phyloP scores from a whole-genome alignment of 2,113 vertebrate genomes.

The Motacilla tschutschensis region DNA sequence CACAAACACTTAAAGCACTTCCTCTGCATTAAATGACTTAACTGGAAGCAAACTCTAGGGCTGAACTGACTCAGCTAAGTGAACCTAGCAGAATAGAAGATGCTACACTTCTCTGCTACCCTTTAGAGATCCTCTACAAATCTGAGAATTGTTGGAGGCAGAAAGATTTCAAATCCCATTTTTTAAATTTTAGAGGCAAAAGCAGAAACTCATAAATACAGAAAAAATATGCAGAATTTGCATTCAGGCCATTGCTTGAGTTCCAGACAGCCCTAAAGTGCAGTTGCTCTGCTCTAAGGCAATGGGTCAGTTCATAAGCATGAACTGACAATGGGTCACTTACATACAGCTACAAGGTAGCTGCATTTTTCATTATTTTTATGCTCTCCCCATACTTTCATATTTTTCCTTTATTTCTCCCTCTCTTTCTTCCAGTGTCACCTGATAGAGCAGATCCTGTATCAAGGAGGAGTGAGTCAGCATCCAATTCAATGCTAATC shows the following conservation, averaged over 20 bases:
- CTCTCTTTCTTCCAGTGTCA: background rate
- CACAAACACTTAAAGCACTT: constrained; percentile 18
- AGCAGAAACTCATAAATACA: background rate
- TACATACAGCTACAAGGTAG: background rate
- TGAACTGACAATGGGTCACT: background rate
- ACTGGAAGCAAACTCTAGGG: background rate
- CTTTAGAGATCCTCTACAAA: background rate
- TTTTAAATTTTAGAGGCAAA: background rate
- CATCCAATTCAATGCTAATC: background rate
- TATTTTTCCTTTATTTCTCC: background rate
- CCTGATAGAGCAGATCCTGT: background rate
- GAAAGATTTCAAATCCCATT: background rate
- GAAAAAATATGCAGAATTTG: background rate
- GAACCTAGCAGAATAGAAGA: background rate
- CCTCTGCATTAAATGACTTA: background rate
- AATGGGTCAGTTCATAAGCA: background rate
- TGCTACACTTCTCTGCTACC: background rate
- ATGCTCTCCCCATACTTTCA: background rate
- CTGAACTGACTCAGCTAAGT: background rate
- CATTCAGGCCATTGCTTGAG: background rate
- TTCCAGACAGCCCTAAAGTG: background rate
- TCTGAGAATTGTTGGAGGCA: background rate
- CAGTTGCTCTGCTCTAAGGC: background rate
- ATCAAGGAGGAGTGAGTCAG: background rate
- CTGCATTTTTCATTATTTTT: background rate